Evolutionary conservation across 2,888 invertebrate genomes (phyloP).

Genomic region (Ypsolopha sequella): DNA sequence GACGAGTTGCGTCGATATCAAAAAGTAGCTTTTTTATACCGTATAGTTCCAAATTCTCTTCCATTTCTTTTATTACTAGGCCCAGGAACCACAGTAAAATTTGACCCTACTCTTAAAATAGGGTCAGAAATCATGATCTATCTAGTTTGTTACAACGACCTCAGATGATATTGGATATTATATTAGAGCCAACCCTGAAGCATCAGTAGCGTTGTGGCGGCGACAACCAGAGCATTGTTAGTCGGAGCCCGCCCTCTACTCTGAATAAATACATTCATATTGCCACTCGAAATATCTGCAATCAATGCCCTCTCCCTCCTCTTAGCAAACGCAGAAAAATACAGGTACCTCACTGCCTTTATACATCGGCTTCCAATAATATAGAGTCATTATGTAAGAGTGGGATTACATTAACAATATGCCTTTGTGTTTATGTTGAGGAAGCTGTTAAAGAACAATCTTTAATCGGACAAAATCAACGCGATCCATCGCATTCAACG

Average conservation of each 20-base stretch:
- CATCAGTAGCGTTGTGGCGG: constrained; percentile 30
- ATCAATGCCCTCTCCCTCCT: constrained; percentile 34
- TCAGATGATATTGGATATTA: too few species aligned
- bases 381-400: not conserved
- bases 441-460: constrained; percentile 43
- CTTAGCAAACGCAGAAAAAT: constrained; percentile 27
- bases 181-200: constrained; percentile 36
- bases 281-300: constrained; percentile 65
- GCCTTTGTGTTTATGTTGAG: too few species aligned
- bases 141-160: not conserved
- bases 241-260: constrained; percentile 56
- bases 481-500: constrained; percentile 51
- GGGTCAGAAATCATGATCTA: too few species aligned
- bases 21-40: too few species aligned
- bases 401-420: not conserved
- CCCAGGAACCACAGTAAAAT: too few species aligned
- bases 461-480: constrained; percentile 15
- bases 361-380: not conserved
- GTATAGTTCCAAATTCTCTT: too few species aligned
- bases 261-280: constrained; percentile 72
- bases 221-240: constrained; percentile 70
- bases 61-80: too few species aligned
- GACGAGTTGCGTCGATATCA: too few species aligned
- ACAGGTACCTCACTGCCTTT: constrained; percentile 5
- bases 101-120: too few species aligned